A percentile compares a stretch with the other conserved stretches of the same genome.
Evolutionary conservation across 2,113 vertebrate species (phyloP).

Genomic region (Pterocles gutturalis): DNA sequence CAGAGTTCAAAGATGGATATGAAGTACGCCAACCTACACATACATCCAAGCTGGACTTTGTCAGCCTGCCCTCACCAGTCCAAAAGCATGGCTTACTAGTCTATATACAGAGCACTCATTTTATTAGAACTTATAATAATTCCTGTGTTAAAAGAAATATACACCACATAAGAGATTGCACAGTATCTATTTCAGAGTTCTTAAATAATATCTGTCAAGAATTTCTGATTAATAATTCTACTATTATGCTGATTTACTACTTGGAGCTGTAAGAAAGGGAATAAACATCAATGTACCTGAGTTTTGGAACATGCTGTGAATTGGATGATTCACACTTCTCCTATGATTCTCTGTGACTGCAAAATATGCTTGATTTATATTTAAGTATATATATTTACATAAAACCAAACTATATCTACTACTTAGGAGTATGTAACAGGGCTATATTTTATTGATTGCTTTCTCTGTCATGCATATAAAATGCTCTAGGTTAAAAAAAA

Average conservation of each 20-base stretch:
- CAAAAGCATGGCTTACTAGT: not conserved
- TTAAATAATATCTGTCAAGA: not conserved
- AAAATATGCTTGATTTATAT: not conserved
- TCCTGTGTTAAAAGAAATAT: not conserved
- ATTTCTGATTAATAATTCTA: not conserved
- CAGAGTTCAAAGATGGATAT: not conserved
- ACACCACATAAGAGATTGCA: not conserved
- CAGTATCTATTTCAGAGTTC: not conserved
- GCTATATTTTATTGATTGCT: not conserved
- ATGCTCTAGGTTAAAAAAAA: not conserved
- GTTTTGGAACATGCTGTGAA: not conserved
- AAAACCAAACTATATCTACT: not conserved
- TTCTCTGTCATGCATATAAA: not conserved
- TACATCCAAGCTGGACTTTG: not conserved
- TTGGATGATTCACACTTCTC: not conserved
- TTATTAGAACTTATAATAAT: not conserved
- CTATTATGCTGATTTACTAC: not conserved
- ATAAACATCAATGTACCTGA: not conserved
- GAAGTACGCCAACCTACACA: not conserved
- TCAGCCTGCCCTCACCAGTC: not conserved
- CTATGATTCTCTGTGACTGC: fast-evolving
- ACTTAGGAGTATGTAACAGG: not conserved
- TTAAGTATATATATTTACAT: not conserved
- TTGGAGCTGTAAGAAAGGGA: not conserved
- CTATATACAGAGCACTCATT: not conserved